phyloP scores from a whole-genome alignment of 2,797 vertebrate genomes.

The Coilia nasus region DNA sequence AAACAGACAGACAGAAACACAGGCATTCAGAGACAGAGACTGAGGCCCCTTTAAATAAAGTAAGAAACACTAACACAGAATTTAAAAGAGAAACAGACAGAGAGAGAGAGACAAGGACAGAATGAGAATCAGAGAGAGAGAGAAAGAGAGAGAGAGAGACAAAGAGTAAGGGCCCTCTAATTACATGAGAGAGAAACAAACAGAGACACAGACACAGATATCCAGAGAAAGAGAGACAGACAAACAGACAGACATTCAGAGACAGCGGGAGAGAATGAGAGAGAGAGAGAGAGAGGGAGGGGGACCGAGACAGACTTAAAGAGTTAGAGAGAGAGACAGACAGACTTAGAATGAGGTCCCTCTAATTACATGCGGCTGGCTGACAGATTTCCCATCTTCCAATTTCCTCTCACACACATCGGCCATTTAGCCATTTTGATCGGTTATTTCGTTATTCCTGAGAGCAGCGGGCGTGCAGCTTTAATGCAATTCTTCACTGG shows the following conservation, averaged over 20 bases:
- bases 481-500: conserved; percentile 76
- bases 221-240: not conserved
- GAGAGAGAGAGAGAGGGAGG: not conserved
- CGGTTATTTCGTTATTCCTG: conserved; percentile 78
- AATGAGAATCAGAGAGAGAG: too few relatives aligned
- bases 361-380: conserved; percentile 63
- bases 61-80: too few relatives aligned
- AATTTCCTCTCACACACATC: conserved; percentile 73
- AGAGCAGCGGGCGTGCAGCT: conserved; percentile 71
- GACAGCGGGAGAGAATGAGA: not conserved
- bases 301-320: not conserved
- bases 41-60: too few relatives aligned
- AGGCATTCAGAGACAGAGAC: not conserved
- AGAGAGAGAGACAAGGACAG: too few relatives aligned
- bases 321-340: conserved; percentile 5
- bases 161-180: too few relatives aligned
- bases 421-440: conserved; percentile 81
- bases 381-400: conserved; percentile 67
- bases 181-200: not conserved
- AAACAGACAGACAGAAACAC: too few relatives aligned
- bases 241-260: not conserved
- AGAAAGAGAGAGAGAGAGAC: too few relatives aligned
- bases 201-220: not conserved
- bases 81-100: too few relatives aligned
- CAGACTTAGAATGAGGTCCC: conserved; percentile 18